These are phyloP conservation scores for Heterotis niloticus DNA, from an alignment of 2,113 vertebrate species.

Conservation along the genomic window DNA sequence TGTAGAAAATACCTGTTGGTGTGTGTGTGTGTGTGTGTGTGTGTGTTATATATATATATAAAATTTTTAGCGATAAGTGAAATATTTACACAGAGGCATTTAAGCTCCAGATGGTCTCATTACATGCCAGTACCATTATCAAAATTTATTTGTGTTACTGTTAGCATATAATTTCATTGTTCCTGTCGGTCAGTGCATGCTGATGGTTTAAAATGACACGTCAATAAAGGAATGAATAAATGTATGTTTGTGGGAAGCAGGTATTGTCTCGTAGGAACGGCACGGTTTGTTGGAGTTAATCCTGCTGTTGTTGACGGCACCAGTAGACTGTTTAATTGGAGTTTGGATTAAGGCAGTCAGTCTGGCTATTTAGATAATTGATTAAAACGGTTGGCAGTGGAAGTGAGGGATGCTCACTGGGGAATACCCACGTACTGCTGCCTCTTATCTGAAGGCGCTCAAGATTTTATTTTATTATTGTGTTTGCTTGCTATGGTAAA, in stretches of 20 bases:
- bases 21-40: too few species aligned
- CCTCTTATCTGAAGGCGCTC: slow-evolving; percentile 28
- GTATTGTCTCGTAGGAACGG: slow-evolving; percentile 46
- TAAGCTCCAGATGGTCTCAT: too few species aligned
- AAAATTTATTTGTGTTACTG: neutral
- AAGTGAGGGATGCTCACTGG: slow-evolving; percentile 46
- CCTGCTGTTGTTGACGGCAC: slow-evolving; percentile 44
- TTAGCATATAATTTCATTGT: neutral
- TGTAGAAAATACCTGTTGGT: too few species aligned
- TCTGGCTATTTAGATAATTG: slow-evolving; percentile 53
- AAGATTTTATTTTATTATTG: slow-evolving; percentile 18
- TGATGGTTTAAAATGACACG: slow-evolving; percentile 26
- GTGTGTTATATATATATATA: too few species aligned
- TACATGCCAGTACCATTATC: too few species aligned
- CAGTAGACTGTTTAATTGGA: slow-evolving; percentile 55
- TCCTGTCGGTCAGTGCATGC: slow-evolving; percentile 24
- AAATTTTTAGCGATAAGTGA: neutral
- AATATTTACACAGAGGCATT: neutral
- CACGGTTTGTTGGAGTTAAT: slow-evolving; percentile 44
- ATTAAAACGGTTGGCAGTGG: slow-evolving; percentile 46
- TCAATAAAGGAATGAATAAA: slow-evolving; percentile 13
- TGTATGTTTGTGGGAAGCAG: slow-evolving; percentile 30
- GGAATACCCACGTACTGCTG: slow-evolving; percentile 38
- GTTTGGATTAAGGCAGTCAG: slow-evolving; percentile 50
- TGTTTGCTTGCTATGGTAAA: slow-evolving; percentile 37